Conservation (phyloP, 2,888 invertebrate species). For the Bruchidius siliquastri region DNA sequence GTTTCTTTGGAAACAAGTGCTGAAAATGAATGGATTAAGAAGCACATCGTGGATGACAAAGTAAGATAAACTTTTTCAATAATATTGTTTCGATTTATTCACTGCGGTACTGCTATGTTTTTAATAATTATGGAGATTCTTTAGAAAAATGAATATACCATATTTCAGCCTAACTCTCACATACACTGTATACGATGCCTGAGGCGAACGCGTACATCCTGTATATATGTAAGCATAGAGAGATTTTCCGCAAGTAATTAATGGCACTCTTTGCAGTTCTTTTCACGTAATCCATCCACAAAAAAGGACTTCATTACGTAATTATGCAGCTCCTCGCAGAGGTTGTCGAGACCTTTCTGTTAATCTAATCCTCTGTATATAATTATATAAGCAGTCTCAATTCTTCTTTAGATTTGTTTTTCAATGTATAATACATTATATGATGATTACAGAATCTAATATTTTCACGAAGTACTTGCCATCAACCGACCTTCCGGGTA, state of each 20-base stretch:
- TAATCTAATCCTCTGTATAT: neutral
- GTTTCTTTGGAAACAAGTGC: constrained; percentile 80
- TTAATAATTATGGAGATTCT: constrained; percentile 17
- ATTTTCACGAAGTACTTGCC: too few species aligned
- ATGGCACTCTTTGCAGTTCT: neutral
- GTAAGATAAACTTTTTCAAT: constrained; percentile 48
- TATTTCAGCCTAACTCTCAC: too few species aligned
- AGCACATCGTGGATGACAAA: constrained; percentile 70
- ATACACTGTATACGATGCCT: neutral
- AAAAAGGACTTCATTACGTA: neutral
- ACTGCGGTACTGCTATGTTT: neutral
- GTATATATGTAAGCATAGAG: too few species aligned
- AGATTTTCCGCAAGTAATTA: neutral
- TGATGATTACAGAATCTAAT: too few species aligned
- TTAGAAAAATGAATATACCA: too few species aligned
- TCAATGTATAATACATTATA: too few species aligned
- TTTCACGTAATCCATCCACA: neutral
- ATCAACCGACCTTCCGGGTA: too few species aligned
- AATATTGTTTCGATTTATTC: too few species aligned
- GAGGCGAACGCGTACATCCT: neutral
- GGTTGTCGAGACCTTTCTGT: neutral
- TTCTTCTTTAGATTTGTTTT: too few species aligned
- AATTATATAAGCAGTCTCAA: too few species aligned
- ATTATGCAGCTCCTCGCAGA: neutral
- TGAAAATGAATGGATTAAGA: constrained; percentile 84